Conservation (phyloP, 2,113 vertebrate genomes). For the Scatophagus argus region DNA sequence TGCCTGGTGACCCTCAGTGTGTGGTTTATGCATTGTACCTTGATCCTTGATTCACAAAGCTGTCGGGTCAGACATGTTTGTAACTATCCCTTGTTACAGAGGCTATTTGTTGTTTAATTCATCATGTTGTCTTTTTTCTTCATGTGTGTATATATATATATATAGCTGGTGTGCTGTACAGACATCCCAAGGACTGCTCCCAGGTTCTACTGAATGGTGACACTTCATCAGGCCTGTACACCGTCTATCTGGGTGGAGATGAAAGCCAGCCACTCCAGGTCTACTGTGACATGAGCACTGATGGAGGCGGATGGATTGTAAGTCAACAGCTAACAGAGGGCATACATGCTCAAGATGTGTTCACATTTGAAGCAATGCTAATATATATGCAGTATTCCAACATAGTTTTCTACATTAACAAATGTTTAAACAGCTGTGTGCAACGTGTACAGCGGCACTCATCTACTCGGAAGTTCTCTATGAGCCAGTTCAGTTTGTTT, state of each 20-base stretch:
- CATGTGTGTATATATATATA: slow-evolving; percentile 45
- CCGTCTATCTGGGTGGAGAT: slow-evolving; percentile 91
- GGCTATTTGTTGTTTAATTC: neutral
- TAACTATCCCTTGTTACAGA: neutral
- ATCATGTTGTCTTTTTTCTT: neutral
- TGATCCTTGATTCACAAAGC: neutral
- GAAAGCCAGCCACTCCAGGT: slow-evolving; percentile 90
- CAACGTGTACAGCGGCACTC: no score
- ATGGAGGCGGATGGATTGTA: slow-evolving; percentile 98
- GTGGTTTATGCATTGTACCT: neutral
- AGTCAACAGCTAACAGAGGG: slow-evolving; percentile 72
- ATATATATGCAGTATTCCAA: no score
- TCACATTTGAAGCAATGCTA: neutral
- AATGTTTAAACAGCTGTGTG: no score
- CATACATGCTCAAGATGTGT: neutral
- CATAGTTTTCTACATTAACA: no score
- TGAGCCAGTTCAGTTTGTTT: no score
- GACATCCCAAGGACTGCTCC: slow-evolving; percentile 93
- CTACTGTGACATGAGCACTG: slow-evolving; percentile 95
- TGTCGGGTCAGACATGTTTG: neutral
- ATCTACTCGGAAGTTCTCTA: no score
- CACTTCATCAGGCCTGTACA: slow-evolving; percentile 89
- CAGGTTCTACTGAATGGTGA: slow-evolving; percentile 96
- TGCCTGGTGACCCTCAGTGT: neutral
- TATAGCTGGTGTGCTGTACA: slow-evolving; percentile 92